Evolutionary conservation across 2,888 invertebrate genomes (phyloP), one percentile per base, ranked within the genome.

Genomic region (Liopterus haemorrhoidalis): DNA sequence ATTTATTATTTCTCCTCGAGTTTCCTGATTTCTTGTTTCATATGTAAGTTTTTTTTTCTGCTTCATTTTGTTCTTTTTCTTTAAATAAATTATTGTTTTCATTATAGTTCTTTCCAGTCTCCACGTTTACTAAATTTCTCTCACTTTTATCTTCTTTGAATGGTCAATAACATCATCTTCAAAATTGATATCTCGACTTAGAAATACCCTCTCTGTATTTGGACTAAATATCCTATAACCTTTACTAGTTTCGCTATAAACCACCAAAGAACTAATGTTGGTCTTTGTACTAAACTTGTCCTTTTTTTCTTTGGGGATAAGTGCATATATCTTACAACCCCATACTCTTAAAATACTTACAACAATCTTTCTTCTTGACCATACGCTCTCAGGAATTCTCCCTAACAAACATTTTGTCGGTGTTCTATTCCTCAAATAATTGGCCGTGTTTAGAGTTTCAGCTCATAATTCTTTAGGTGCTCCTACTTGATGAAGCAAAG

Each of bases 401-500:
- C 18, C 18, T 16, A 16, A 16, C 18, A 31, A 31, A 16, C 14
- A 16, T 12, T 18, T 31, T 31, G 31, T 12, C 5, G 31, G 31
- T 31, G 31, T 31, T 31, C 14, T 5, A 8, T 31, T 31, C 18
- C 18, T 31, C 12, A 28, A 28, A 28, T 28, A 28, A 28, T 28
- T 28, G n/a, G 6, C n/a, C 12, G 28, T 14, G 28, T 28, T 11
- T 5, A 28, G n/a, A 11, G n/a, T 14, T 28, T 28, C 28, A 4
- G 28, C 28, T 9, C 28, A 28, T n/a, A 28, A 28, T 31, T 31
- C 14, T 31, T 31, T 31, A 6, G 31, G 31, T 31, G 31, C 14
- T 3, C 3, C 4, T 4, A 18, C 14, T 31, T 31, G 15, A 31
- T 31, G 18, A 8, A 31, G 14, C 5, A 31, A 12, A 31, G 6